Conservation (phyloP, 2,797 vertebrate genomes). For the Ptychobarbus kaznakovi region DNA sequence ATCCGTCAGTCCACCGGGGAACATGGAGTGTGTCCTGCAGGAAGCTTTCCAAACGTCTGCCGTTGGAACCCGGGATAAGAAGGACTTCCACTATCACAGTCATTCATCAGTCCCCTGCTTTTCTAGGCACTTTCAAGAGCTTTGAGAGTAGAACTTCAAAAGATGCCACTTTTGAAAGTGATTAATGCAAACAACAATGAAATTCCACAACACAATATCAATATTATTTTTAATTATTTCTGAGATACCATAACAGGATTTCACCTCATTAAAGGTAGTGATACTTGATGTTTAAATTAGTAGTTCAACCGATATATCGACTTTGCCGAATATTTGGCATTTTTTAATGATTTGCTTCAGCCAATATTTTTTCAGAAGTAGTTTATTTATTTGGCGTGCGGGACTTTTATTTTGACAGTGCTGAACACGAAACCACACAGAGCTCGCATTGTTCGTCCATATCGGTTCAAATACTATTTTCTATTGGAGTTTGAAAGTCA, state of each 20-base stretch:
- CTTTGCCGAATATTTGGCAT: no score
- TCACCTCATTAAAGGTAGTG: neutral
- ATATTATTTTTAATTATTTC: neutral
- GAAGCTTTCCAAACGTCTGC: conserved; percentile 34
- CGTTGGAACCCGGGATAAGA: conserved; percentile 3
- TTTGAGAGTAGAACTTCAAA: neutral
- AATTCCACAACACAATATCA: neutral
- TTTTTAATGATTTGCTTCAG: neutral
- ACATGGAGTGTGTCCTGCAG: conserved; percentile 24
- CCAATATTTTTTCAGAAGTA: neutral
- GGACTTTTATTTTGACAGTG: no score
- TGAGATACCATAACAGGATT: neutral
- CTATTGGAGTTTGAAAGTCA: neutral
- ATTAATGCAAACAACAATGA: neutral
- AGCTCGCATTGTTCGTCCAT: neutral
- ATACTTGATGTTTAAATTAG: neutral
- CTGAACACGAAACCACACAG: no score
- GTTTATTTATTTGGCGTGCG: no score
- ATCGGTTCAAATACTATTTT: neutral
- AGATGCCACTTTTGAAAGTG: neutral
- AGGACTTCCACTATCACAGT: neutral
- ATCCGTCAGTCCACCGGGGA: conserved; percentile 62
- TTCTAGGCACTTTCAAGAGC: neutral
- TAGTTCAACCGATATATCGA: neutral
- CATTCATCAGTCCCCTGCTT: conserved; percentile 7